Base-by-base conservation (phyloP, 2,888 invertebrate species). In the Ischnus inquisitorius region DNA sequence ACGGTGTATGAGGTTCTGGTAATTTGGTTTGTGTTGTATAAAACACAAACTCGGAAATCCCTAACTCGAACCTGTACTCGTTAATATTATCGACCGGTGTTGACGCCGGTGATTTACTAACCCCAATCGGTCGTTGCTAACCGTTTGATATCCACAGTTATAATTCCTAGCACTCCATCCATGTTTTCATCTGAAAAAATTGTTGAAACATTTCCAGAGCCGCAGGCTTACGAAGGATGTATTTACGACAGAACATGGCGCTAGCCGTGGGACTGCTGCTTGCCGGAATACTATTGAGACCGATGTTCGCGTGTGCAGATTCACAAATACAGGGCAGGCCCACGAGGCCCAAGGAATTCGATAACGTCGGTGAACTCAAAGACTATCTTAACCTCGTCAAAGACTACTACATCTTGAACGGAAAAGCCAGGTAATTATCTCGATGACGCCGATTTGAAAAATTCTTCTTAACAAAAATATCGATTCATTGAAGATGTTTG, bases 391-490 rank as follows among this genome's bases (percentile, higher is more conserved):
- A 94, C 84, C 94, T 94, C 34, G 92, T 95, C 64, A 94, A 94
- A 87, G 94, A 95, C 88, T 95, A 94, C 89, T 95, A 95, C 88
- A 94, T 94, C 39, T 92, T 94, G 60, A 94, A 93, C 5, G 94
- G 94, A 34, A 92, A 95, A 90, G 94, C 95, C 54, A 94, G 95
- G 95, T 95, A 72, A 67, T 43, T 14, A 19, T 39, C 3, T 14
- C 14, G 1, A 34, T 4, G n/a, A 34, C 28, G 14, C 10, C 3
- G n/a, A 8, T 8, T 39, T 2, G 14, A 46, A 43, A 46, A 14
- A 12, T 46, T 6, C 6, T 25, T 39, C 0, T 19, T 22, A 46
- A 22, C 1, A 16, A 22, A 16, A 43, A 46, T 19, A 3, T 41
- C 6, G 14, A 46, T 14, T 22, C 25, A 43, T 22, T 2, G 25